Conservation (phyloP, 2,797 vertebrate genomes). For the Coracias cyanogaster region DNA sequence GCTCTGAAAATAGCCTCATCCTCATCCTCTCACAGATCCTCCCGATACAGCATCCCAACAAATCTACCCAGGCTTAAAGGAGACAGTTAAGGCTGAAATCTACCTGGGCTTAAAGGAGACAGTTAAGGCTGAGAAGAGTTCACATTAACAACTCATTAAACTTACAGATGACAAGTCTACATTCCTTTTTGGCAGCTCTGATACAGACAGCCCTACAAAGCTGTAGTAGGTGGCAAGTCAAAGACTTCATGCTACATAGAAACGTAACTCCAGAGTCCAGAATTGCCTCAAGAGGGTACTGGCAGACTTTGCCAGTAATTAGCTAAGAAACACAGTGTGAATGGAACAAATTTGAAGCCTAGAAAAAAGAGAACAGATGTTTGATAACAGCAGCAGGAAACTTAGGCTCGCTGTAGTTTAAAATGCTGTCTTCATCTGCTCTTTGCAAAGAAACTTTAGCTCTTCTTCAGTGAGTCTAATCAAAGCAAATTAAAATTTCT, state of each 20-base stretch:
- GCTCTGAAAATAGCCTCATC: background rate
- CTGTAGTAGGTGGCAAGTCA: background rate
- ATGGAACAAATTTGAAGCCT: background rate
- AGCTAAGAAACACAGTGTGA: background rate
- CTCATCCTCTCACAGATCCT: background rate
- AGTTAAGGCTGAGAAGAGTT: background rate
- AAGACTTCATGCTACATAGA: background rate
- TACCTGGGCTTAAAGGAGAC: background rate
- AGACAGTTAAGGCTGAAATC: background rate
- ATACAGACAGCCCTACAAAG: background rate
- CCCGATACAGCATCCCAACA: background rate
- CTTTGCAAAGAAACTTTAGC: background rate
- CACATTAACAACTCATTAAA: background rate
- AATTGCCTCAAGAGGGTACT: background rate
- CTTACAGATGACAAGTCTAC: background rate
- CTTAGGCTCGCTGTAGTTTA: background rate
- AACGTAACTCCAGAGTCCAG: background rate
- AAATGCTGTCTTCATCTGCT: background rate
- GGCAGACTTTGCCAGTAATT: background rate
- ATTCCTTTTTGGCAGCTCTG: background rate
- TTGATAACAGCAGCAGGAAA: background rate
- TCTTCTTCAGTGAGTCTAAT: background rate
- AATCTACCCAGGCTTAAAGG: background rate
- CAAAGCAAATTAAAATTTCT: slow-evolving; percentile 10
- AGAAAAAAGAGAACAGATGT: slow-evolving; percentile 6